These are phyloP conservation scores for Tetropium fuscum DNA, from an alignment of 2,888 invertebrate genomes.

Conservation along the genomic window DNA sequence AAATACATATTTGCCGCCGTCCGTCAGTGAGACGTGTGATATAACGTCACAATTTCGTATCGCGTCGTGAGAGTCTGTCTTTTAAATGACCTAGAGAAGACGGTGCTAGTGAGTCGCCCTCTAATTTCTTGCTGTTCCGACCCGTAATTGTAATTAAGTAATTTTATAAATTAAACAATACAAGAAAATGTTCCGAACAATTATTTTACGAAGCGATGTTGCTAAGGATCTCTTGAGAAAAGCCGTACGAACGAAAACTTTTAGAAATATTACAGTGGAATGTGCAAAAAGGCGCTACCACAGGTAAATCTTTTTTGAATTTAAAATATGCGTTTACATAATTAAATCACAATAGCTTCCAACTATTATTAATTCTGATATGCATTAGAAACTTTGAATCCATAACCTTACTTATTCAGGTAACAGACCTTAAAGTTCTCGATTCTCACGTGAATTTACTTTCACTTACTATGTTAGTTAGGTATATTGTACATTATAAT, in stretches of 20 bases:
- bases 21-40: constrained; percentile 17
- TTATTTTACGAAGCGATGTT: constrained; percentile 76
- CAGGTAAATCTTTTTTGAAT: constrained; percentile 39
- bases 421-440: neutral
- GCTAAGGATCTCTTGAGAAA: constrained; percentile 74
- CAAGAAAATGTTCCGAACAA: constrained; percentile 79
- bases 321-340: constrained; percentile 22
- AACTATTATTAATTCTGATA: neutral
- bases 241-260: constrained; percentile 70
- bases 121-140: constrained; percentile 43
- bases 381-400: neutral
- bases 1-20: neutral
- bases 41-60: constrained; percentile 29
- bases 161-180: constrained; percentile 29
- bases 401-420: constrained; percentile 23
- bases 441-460: neutral
- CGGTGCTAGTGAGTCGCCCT: constrained; percentile 54
- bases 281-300: constrained; percentile 70
- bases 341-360: neutral
- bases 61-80: constrained; percentile 61
- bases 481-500: too few relatives aligned
- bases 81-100: constrained; percentile 64
- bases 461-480: too few relatives aligned
- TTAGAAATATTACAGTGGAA: constrained; percentile 71
- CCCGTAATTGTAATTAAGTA: constrained; percentile 25